phyloP scores from a whole-genome alignment of 2,113 vertebrate genomes.

The Chaetura pelagica region DNA sequence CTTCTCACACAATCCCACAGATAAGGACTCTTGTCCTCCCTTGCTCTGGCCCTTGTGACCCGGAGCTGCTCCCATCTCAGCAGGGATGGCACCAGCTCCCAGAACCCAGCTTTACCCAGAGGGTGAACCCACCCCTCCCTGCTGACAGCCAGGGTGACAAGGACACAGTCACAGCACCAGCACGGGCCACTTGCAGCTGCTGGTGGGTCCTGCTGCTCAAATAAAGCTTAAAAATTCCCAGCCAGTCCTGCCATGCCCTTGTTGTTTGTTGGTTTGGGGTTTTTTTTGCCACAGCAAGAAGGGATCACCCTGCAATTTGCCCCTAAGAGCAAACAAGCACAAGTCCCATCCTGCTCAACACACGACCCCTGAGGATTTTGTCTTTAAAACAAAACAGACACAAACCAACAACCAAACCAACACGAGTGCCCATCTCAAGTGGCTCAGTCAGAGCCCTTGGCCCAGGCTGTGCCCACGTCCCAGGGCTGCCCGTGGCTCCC shows the following conservation, averaged over 20 bases:
- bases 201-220: accelerated
- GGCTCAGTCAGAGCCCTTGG: background rate
- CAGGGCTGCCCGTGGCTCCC: background rate
- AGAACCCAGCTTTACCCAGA: background rate
- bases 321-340: background rate
- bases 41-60: background rate
- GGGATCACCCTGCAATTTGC: accelerated
- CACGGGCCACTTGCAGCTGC: background rate
- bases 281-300: background rate
- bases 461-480: background rate
- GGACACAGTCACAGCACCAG: background rate
- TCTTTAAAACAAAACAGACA: no score
- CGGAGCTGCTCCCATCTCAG: accelerated
- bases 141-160: background rate
- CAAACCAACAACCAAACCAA: no score
- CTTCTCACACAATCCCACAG: background rate
- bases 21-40: background rate
- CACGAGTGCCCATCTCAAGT: background rate
- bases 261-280: no score
- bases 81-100: accelerated
- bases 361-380: background rate
- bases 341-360: background rate
- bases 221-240: background rate
- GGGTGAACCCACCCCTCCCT: background rate
- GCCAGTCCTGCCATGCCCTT: background rate